A percentile compares a stretch with the other conserved stretches of the same genome.
Conservation (phyloP, 1,140 invertebrate species). For the Drosophila sproati region DNA sequence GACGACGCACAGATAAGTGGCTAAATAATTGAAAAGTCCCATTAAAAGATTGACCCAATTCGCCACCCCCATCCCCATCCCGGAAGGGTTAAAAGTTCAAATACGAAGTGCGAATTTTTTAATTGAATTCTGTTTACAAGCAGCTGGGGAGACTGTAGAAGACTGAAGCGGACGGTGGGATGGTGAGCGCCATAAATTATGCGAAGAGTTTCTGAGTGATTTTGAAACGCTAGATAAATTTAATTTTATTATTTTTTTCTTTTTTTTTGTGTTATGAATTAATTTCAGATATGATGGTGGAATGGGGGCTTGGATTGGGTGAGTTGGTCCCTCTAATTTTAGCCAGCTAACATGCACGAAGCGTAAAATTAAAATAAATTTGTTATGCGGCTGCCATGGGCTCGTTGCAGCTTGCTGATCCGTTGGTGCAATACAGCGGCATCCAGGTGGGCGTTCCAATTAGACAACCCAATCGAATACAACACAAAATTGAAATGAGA, state of each 20-base stretch:
- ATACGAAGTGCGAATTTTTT: conserved; percentile 52
- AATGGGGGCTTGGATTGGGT: not conserved
- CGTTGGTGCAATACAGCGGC: conserved; percentile 4
- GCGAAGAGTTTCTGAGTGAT: conserved; percentile 16
- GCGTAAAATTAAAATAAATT: conserved; percentile 59
- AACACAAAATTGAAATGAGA: not conserved
- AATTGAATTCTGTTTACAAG: conserved; percentile 51
- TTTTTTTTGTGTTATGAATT: conserved; percentile 34
- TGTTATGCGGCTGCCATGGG: conserved; percentile 41
- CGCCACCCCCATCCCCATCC: not conserved
- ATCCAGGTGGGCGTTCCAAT: conserved; percentile 54
- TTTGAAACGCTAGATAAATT: conserved; percentile 42
- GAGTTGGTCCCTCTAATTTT: conserved; percentile 32
- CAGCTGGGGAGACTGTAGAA: too few species aligned
- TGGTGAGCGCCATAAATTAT: conserved; percentile 23
- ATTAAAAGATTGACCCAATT: conserved; percentile 73
- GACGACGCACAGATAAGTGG: conserved; percentile 63
- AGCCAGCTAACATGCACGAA: conserved; percentile 21
- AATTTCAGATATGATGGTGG: conserved; percentile 11
- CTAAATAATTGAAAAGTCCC: conserved; percentile 64
- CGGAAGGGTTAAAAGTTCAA: conserved; percentile 70
- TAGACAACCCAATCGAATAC: conserved; percentile 24
- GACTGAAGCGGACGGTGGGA: not conserved
- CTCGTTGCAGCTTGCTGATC: not conserved
- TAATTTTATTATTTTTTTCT: conserved; percentile 5